phyloP scores from a whole-genome alignment of 2,888 invertebrate genomes.

The Lasioglossum lativentre region DNA sequence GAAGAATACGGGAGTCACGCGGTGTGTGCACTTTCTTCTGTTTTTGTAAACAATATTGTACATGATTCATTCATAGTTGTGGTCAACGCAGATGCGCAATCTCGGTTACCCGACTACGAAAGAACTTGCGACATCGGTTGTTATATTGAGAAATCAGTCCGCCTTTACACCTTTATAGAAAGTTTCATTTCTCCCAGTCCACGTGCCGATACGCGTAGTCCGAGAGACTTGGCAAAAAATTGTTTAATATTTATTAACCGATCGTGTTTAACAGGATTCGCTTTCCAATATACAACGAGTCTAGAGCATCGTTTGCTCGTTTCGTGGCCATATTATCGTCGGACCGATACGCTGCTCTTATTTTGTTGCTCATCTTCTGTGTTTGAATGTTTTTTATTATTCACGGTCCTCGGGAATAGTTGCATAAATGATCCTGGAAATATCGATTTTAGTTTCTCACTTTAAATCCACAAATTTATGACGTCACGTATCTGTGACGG shows the following conservation, averaged over 20 bases:
- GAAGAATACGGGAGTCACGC: neutral
- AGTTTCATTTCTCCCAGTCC: slow-evolving; percentile 57
- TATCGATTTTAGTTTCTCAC: neutral
- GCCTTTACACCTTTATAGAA: slow-evolving; percentile 49
- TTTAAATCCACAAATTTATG: neutral
- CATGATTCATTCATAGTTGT: slow-evolving; percentile 18
- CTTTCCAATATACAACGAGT: slow-evolving; percentile 17
- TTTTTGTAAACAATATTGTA: neutral
- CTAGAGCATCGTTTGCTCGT: neutral
- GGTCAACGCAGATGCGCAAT: neutral
- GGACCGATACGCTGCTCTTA: neutral
- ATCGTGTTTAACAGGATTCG: neutral
- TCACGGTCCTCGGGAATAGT: neutral
- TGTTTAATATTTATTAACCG: neutral
- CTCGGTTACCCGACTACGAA: slow-evolving; percentile 23
- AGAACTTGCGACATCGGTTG: slow-evolving; percentile 51
- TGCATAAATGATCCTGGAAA: neutral
- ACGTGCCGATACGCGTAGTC: slow-evolving; percentile 25
- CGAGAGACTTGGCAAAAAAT: neutral
- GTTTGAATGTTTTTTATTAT: neutral
- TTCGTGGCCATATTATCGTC: neutral
- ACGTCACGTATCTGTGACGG: neutral
- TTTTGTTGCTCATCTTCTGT: neutral
- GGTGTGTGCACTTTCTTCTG: neutral
- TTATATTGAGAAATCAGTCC: slow-evolving; percentile 58